phyloP scores from a whole-genome alignment of 2,888 invertebrate genomes.

The Caenorhabditis sp. region DNA sequence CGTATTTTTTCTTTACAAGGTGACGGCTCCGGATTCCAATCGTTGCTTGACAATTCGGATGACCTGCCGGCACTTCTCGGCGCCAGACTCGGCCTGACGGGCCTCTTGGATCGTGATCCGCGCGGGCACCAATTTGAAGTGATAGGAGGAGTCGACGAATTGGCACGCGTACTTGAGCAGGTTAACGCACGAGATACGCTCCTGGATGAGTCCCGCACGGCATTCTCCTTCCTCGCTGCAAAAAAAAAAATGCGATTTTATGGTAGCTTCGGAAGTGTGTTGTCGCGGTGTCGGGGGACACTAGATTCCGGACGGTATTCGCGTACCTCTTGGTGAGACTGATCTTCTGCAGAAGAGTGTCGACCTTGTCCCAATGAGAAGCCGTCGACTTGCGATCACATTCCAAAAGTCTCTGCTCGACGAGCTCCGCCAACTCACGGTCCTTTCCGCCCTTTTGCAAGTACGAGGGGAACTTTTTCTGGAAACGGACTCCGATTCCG shows the following conservation, averaged over 20 bases:
- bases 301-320: background rate
- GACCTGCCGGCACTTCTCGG: conserved; percentile 76
- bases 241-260: background rate
- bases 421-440: conserved; percentile 61
- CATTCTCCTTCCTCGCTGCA: conserved; percentile 76
- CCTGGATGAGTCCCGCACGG: conserved; percentile 76
- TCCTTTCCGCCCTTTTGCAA: conserved; percentile 68
- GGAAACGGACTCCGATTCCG: conserved; percentile 71
- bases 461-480: conserved; percentile 74
- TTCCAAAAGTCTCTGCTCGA: conserved; percentile 65
- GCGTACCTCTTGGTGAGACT: conserved; percentile 60
- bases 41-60: conserved; percentile 69
- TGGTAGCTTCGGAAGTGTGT: no score
- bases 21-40: conserved; percentile 51
- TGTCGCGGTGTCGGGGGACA: background rate
- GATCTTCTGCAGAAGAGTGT: conserved; percentile 61
- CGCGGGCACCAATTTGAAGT: conserved; percentile 71
- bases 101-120: conserved; percentile 73
- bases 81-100: conserved; percentile 75
- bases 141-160: conserved; percentile 71
- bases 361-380: conserved; percentile 68
- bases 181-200: conserved; percentile 76
- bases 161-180: conserved; percentile 75
- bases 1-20: conserved; percentile 15
- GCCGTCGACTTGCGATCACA: conserved; percentile 67